A percentile compares a stretch with the other conserved stretches of the same genome.
phyloP scores from a whole-genome alignment of 2,797 vertebrate species.

The Helostoma temminkii region DNA sequence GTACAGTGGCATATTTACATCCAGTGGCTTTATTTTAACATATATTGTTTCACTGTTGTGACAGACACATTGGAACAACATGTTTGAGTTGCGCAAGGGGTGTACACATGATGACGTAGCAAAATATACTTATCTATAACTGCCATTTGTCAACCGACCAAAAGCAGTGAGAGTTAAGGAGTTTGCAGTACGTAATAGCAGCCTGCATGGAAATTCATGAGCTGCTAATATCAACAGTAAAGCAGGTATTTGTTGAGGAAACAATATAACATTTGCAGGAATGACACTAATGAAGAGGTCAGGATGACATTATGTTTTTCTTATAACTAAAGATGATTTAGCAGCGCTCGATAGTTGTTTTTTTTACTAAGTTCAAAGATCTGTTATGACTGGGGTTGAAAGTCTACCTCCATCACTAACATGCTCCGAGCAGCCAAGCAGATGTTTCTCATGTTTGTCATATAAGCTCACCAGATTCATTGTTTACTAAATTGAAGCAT shows the following conservation, averaged over 20 bases:
- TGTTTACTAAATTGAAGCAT: conserved; percentile 14
- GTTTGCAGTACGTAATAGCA: not conserved
- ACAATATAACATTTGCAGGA: conserved; percentile 55
- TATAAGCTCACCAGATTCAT: not conserved
- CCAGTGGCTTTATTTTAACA: conserved; percentile 5
- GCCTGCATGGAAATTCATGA: conserved; percentile 2
- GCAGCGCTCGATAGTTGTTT: conserved; percentile 9
- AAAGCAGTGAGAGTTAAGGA: not conserved
- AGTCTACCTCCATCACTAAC: conserved; percentile 26
- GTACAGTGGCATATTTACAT: not conserved
- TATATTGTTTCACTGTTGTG: not conserved
- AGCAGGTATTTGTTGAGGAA: conserved; percentile 47
- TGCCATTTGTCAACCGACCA: not conserved
- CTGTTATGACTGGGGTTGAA: conserved; percentile 30
- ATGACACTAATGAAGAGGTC: conserved; percentile 55
- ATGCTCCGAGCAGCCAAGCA: conserved; percentile 5
- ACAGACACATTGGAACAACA: not conserved
- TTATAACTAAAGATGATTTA: conserved; percentile 45
- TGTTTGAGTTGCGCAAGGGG: not conserved
- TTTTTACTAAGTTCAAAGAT: conserved; percentile 44
- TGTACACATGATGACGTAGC: not conserved
- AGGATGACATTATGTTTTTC: conserved; percentile 52
- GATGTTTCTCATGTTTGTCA: conserved; percentile 3
- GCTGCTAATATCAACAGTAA: conserved; percentile 10
- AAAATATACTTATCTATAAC: not conserved